Evolutionary conservation across 2,797 vertebrate species (phyloP).

Genomic region (Chiropotes sagulatus): DNA sequence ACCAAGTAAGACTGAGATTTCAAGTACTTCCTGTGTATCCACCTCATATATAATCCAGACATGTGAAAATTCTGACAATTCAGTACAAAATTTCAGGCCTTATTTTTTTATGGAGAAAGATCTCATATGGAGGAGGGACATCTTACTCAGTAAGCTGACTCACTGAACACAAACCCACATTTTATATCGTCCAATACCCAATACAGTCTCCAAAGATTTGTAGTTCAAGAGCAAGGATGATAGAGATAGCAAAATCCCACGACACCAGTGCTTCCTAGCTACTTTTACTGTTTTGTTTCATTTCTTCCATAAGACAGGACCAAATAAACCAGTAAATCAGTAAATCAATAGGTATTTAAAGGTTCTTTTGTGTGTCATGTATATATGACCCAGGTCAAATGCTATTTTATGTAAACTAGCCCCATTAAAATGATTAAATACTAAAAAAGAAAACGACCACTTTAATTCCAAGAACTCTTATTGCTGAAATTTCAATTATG

Average conservation of each 20-base stretch:
- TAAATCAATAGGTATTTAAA: constrained; percentile 6
- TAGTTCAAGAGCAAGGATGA: constrained; percentile 37
- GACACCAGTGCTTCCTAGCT: not conserved
- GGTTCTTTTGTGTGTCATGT: not conserved
- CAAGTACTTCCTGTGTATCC: not conserved
- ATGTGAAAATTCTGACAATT: constrained; percentile 49
- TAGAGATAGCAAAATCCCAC: constrained; percentile 27
- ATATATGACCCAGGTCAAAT: not conserved
- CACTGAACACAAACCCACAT: constrained; percentile 46
- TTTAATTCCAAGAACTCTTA: constrained; percentile 48
- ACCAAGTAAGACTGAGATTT: constrained; percentile 43
- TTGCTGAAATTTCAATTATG: constrained; percentile 33
- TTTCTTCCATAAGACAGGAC: not conserved
- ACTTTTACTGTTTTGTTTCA: constrained; percentile 46
- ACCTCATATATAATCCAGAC: constrained; percentile 24
- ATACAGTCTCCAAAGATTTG: constrained; percentile 37
- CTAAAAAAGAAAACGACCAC: constrained; percentile 14
- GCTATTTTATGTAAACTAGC: constrained; percentile 1
- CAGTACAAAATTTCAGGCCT: not conserved
- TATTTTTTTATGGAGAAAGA: constrained; percentile 19
- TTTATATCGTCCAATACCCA: constrained; percentile 45
- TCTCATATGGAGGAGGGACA: constrained; percentile 12
- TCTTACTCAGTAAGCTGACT: not conserved
- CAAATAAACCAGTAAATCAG: constrained; percentile 57
- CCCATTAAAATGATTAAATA: constrained; percentile 36